Evolutionary conservation across 2,113 vertebrate species (phyloP).

Genomic region (Ceyx cyanopectus): DNA sequence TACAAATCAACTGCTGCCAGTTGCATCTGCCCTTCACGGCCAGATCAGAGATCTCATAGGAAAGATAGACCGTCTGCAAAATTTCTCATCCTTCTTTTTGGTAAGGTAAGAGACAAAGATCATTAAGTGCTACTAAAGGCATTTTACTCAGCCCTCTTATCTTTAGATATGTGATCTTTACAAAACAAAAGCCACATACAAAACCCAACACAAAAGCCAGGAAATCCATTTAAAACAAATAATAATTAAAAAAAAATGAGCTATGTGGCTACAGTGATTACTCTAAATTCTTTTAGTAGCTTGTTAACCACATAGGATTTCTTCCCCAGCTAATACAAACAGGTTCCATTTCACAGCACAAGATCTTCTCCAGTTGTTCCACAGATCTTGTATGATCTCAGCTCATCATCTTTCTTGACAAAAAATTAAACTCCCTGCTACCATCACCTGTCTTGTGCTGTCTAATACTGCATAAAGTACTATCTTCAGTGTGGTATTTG

Average conservation of each 20-base stretch:
- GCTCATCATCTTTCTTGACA: background rate
- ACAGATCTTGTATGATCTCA: background rate
- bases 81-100: background rate
- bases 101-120: background rate
- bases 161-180: background rate
- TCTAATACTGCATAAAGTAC: background rate
- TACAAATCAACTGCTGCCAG: background rate
- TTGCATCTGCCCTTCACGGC: background rate
- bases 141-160: background rate
- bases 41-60: background rate
- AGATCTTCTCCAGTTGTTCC: background rate
- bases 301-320: background rate
- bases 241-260: background rate
- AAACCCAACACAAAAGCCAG: background rate
- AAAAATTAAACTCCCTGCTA: background rate
- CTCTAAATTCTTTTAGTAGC: background rate
- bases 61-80: background rate
- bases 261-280: background rate
- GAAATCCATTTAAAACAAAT: background rate
- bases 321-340: background rate
- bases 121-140: background rate
- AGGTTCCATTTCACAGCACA: background rate
- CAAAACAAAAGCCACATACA: background rate
- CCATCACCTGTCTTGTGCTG: background rate
- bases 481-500: background rate